Conservation (phyloP, 2,888 invertebrate genomes). For the Stenurella melanura region DNA sequence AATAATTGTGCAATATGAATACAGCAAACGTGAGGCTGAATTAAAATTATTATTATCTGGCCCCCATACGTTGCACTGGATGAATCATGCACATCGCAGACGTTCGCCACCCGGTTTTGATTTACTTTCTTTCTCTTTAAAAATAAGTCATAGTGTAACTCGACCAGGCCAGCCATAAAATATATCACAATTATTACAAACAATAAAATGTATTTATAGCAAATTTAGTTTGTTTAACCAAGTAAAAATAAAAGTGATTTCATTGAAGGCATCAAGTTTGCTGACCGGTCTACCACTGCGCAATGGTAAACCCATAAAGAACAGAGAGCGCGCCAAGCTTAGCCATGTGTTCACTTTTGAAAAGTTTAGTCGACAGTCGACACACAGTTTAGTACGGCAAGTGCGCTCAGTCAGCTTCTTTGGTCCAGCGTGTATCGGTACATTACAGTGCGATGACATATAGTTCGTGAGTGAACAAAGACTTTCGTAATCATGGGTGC, state of each 20-base stretch:
- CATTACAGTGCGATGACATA: slow-evolving; percentile 53
- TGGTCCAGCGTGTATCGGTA: slow-evolving; percentile 46
- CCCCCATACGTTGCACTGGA: neutral
- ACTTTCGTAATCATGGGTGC: slow-evolving; percentile 50
- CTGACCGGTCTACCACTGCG: slow-evolving; percentile 47
- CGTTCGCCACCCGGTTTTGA: neutral
- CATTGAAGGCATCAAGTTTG: slow-evolving; percentile 37
- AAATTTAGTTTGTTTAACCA: slow-evolving; percentile 39
- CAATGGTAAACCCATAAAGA: slow-evolving; percentile 44
- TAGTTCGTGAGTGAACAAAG: slow-evolving; percentile 45
- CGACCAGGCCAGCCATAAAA: slow-evolving; percentile 24
- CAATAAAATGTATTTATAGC: slow-evolving; percentile 46
- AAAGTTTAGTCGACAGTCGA: slow-evolving; percentile 50
- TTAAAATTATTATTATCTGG: neutral
- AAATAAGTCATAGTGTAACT: slow-evolving; percentile 24
- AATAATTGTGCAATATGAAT: neutral
- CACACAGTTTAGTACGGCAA: slow-evolving; percentile 45
- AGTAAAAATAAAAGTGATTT: slow-evolving; percentile 47
- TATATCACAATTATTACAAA: slow-evolving; percentile 36
- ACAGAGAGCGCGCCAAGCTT: slow-evolving; percentile 51
- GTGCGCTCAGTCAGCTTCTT: slow-evolving; percentile 52
- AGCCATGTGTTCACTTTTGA: slow-evolving; percentile 55
- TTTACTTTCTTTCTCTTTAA: slow-evolving; percentile 9
- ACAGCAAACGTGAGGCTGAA: neutral
- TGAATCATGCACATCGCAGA: neutral